Evolutionary conservation across 1,140 invertebrate species (phyloP).

Genomic region (Campodea augens): DNA sequence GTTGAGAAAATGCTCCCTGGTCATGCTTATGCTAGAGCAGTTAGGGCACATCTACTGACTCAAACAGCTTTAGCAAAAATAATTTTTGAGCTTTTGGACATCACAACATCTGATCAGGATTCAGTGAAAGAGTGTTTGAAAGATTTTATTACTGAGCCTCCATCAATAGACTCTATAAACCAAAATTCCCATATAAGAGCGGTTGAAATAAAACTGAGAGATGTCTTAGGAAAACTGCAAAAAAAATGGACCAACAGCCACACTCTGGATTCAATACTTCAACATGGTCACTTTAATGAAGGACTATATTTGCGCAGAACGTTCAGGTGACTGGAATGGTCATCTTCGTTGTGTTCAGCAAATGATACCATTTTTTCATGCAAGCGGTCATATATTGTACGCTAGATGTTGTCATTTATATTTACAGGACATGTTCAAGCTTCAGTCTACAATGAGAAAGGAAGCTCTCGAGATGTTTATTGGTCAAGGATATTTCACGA

Average conservation of each 20-base stretch:
- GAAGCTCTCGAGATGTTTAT: not conserved
- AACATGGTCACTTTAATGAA: conserved; percentile 11
- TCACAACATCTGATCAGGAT: not conserved
- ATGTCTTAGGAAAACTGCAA: not conserved
- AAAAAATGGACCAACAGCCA: conserved; percentile 5
- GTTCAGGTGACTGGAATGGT: not conserved
- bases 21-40: conserved; percentile 22
- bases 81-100: not conserved
- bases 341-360: not conserved
- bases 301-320: conserved; percentile 7
- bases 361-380: conserved; percentile 3
- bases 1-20: conserved; percentile 22
- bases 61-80: not conserved
- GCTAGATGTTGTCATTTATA: conserved; percentile 13
- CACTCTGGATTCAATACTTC: conserved; percentile 12
- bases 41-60: conserved; percentile 22
- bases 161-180: not conserved
- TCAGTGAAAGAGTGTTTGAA: not conserved
- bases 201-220: not conserved
- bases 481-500: conserved; percentile 1
- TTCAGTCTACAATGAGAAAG: conserved; percentile 9
- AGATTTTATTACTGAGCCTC: not conserved
- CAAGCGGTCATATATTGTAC: conserved; percentile 7
- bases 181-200: not conserved
- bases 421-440: conserved; percentile 10